Evolutionary conservation across 1,140 invertebrate species (phyloP).

Genomic region (Calycopis cecrops): DNA sequence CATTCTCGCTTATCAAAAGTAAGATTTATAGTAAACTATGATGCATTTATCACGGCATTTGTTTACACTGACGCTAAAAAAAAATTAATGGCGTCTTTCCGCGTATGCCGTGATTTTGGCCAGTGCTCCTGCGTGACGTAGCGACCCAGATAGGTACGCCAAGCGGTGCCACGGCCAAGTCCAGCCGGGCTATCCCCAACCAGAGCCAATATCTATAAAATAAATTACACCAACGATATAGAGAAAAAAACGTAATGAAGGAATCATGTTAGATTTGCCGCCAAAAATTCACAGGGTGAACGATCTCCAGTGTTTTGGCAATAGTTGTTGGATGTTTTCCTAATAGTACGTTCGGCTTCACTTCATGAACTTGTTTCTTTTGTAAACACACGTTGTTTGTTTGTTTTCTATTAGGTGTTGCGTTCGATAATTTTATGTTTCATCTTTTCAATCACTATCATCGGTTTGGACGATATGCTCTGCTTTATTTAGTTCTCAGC

Average conservation of each 20-base stretch:
- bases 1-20: too few relatives aligned
- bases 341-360: conserved; percentile 58
- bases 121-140: conserved; percentile 62
- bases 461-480: not conserved
- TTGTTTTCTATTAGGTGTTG: not conserved
- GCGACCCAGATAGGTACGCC: conserved; percentile 67
- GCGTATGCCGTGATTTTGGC: conserved; percentile 64
- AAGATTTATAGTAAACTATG: not conserved
- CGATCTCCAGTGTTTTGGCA: conserved; percentile 70
- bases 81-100: conserved; percentile 47
- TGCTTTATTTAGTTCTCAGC: conserved; percentile 3
- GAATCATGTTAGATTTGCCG: conserved; percentile 60
- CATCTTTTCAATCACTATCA: not conserved
- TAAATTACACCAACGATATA: conserved; percentile 60
- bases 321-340: conserved; percentile 57
- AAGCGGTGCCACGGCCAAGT: conserved; percentile 68
- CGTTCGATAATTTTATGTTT: conserved; percentile 9
- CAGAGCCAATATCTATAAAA: conserved; percentile 72
- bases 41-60: conserved; percentile 12
- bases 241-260: conserved; percentile 65
- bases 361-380: conserved; percentile 12
- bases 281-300: conserved; percentile 67
- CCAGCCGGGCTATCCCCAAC: conserved; percentile 65
- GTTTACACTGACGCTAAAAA: conserved; percentile 9
- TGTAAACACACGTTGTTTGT: conserved; percentile 1